These are phyloP conservation scores for Molothrus aeneus DNA, from an alignment of 2,797 vertebrate species.

Conservation along the genomic window DNA sequence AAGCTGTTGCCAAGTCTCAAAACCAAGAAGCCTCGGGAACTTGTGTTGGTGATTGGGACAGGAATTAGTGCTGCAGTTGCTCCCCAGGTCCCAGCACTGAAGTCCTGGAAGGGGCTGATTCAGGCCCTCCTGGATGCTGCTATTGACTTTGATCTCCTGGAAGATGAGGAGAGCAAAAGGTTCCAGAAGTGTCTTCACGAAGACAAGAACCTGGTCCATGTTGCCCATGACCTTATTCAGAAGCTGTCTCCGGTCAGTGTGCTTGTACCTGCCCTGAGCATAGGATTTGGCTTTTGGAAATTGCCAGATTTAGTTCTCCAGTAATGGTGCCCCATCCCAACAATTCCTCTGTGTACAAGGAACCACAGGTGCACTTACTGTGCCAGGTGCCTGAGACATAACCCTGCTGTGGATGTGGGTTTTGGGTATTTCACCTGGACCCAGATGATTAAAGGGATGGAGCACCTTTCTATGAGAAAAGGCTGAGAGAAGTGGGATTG, in stretches of 20 bases:
- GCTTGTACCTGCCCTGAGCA: rapidly evolving
- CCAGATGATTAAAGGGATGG: not conserved
- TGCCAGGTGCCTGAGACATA: not conserved
- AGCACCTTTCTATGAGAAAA: not conserved
- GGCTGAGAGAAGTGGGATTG: not conserved
- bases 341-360: not conserved
- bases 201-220: conserved; percentile 94
- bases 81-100: conserved; percentile 92
- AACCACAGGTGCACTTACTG: not conserved
- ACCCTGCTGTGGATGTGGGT: not conserved
- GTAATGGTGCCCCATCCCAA: not conserved
- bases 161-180: conserved; percentile 92
- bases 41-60: conserved; percentile 94
- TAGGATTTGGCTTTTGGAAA: not conserved
- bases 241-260: conserved; percentile 94
- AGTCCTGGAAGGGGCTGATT: conserved; percentile 96
- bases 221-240: conserved; percentile 97
- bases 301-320: not conserved
- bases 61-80: conserved; percentile 95
- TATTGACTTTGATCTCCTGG: conserved; percentile 93
- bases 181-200: conserved; percentile 95
- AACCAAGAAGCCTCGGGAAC: conserved; percentile 91
- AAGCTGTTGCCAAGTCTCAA: conserved; percentile 95
- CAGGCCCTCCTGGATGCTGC: conserved; percentile 94
- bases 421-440: not conserved